A percentile compares a stretch with the other conserved stretches of the same genome.
These are phyloP conservation scores for Volucella zonaria DNA, from an alignment of 2,888 invertebrate species.

Conservation along the genomic window DNA sequence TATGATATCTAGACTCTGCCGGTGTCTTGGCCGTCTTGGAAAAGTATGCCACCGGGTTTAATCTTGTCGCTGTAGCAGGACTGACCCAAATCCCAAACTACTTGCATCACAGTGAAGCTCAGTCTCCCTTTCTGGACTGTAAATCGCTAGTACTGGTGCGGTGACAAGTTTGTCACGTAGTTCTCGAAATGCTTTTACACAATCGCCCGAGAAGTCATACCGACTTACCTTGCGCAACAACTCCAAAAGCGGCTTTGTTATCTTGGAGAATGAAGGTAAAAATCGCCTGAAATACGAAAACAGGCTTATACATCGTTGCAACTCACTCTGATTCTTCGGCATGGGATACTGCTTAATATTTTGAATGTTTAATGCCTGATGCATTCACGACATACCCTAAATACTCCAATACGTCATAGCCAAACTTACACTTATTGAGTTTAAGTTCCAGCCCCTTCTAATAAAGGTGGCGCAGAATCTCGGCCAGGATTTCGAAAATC, in stretches of 20 bases:
- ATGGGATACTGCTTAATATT: conserved; percentile 38
- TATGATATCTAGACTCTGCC: conserved; percentile 76
- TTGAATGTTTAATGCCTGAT: conserved; percentile 21
- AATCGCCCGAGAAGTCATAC: conserved; percentile 39
- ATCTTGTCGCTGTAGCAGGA: conserved; percentile 72
- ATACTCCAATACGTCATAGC: too few relatives aligned
- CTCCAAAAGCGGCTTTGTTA: conserved; percentile 76
- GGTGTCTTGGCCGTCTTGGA: conserved; percentile 75
- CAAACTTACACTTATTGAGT: too few relatives aligned
- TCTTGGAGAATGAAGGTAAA: conserved; percentile 55
- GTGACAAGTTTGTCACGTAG: conserved; percentile 50
- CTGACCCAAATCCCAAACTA: conserved; percentile 75
- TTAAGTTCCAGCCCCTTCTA: too few relatives aligned
- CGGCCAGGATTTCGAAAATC: too few relatives aligned
- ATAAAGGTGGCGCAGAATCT: too few relatives aligned
- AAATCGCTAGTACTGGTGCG: conserved; percentile 76
- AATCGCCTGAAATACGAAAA: conserved; percentile 64
- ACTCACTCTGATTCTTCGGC: conserved; percentile 32
- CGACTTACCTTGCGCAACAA: conserved; percentile 57
- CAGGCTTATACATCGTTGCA: conserved; percentile 48
- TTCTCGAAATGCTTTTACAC: conserved; percentile 29
- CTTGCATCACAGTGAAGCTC: conserved; percentile 78
- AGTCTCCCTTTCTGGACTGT: conserved; percentile 74
- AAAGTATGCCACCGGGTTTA: conserved; percentile 76
- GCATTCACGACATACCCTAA: too few relatives aligned